phyloP scores from a whole-genome alignment of 2,113 vertebrate species.

The Dunckerocampus dactyliophorus region DNA sequence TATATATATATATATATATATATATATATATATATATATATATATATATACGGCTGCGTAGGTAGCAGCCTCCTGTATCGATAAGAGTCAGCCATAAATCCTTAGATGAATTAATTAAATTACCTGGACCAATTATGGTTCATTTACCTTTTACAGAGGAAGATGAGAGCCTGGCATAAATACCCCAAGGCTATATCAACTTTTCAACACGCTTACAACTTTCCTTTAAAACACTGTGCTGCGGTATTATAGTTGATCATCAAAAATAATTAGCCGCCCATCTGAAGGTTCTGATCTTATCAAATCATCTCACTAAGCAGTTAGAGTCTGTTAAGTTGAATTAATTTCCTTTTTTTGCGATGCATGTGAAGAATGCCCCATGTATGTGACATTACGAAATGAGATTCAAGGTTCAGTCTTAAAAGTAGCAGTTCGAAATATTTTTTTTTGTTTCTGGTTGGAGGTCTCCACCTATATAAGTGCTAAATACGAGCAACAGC shows the following conservation, averaged over 20 bases:
- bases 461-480: too few species aligned
- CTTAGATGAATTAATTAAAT: too few species aligned
- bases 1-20: too few species aligned
- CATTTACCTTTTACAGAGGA: too few species aligned
- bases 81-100: too few species aligned
- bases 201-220: not conserved
- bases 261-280: conserved; percentile 1
- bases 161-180: not conserved
- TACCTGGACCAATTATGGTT: too few species aligned
- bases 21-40: too few species aligned
- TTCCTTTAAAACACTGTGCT: not conserved
- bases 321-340: conserved; percentile 1
- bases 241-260: not conserved
- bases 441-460: not conserved
- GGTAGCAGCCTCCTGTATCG: too few species aligned
- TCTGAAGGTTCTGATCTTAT: not conserved
- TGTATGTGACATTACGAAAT: not conserved
- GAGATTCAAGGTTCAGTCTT: not conserved
- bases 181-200: not conserved
- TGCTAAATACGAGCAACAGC: too few species aligned
- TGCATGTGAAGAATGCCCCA: not conserved
- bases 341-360: not conserved
- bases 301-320: not conserved
- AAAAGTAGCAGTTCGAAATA: not conserved
- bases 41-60: too few species aligned